Base-by-base conservation (phyloP, 2,797 vertebrate genomes). In the Sarcophilus harrisii region DNA sequence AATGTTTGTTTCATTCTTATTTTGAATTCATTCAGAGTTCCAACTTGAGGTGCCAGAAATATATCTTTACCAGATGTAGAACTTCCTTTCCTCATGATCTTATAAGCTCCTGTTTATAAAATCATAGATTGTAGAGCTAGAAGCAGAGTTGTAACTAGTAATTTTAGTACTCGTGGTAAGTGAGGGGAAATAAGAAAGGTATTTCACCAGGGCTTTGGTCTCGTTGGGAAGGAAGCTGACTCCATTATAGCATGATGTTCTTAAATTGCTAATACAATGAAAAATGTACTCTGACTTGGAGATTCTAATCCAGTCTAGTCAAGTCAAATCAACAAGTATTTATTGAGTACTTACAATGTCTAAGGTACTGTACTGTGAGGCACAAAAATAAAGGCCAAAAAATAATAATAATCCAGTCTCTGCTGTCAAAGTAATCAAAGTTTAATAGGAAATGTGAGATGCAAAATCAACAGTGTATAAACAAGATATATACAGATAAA, bases 11-110 rank as follows among this genome's bases (percentile, higher is more conserved):
- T 87, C 73, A 87, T 32, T 87, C 73, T 49, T 49, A 87, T 49
- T 87, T 87, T 87, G 73, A 87, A 87, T 87, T 87, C 73, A 45
- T 81, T 81, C 73, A 87, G 38, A 87, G 73, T 87, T 87, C 73
- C 73, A 87, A 87, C 38, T 87, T 87, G 73, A 38, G 73, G 73
- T 45, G 73, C 73, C 73, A 87, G 73, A 38, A 87, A 87, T 87
- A 87, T 87, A 87, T 87, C 21, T 87, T 87, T 87, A 87, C 73
- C 73, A 87, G 73, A 87, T 87, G 73, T 87, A 45, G 73, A 9
- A 49, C 38, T 87, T 87, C 73, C 73, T 87, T 87, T 87, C 73
- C 24, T 21, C 73, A 28, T 87, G 73, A 87, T 87, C 38, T 87
- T 45, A 87, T 87, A 87, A 87, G 38, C 66, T 81, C 38, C 66